Evolutionary conservation across 2,888 invertebrate genomes (phyloP), one percentile per base, ranked within the genome.

Genomic region (Dorcus parallelipipedus): DNA sequence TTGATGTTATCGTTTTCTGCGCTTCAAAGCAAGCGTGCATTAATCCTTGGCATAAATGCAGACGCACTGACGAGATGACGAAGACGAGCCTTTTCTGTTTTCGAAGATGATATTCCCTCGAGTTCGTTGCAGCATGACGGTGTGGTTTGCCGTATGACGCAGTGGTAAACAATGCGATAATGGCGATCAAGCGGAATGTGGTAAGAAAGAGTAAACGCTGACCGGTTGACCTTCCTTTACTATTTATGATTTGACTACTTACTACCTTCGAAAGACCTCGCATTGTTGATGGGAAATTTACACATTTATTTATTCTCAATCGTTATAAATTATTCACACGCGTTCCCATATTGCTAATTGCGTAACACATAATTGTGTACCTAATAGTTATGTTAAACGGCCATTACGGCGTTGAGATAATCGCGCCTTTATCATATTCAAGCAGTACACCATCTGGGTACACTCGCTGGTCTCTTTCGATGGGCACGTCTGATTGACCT

Each of bases 151-250:
- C 14, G 42, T 14, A 42, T 42, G 42, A 42, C 42, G 45, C 45
- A 17, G 45, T 10, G 9, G 45, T 45, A 45, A 45, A 45, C 45
- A 45, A 45, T 45, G 45, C 23, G 23, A 45, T 45, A 45, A 45
- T 45, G 45, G 45, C 45, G 45, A 45, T 45, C 45, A 23, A 45
- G 20, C 45, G 45, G 45, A 45, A 45, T 45, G 45, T 45, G 45
- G n/a, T 9, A 38, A 50, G 50, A 50, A 50, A n/a, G 45, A 42
- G 42, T 42, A 42, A 49, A 26, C 9, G 39, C 50, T 50, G 40
- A 39, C 50, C 39, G 39, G 50, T 50, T 50, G 50, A 50, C 50
- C 50, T 50, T 50, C 50, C 50, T 50, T 50, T 38, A 50, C 39
- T 50, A 50, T 39, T 39, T 50, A 50, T 17, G 50, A 10, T 17